Evolutionary conservation across 1,140 invertebrate genomes (phyloP).

Genomic region (Nasonia giraulti): DNA sequence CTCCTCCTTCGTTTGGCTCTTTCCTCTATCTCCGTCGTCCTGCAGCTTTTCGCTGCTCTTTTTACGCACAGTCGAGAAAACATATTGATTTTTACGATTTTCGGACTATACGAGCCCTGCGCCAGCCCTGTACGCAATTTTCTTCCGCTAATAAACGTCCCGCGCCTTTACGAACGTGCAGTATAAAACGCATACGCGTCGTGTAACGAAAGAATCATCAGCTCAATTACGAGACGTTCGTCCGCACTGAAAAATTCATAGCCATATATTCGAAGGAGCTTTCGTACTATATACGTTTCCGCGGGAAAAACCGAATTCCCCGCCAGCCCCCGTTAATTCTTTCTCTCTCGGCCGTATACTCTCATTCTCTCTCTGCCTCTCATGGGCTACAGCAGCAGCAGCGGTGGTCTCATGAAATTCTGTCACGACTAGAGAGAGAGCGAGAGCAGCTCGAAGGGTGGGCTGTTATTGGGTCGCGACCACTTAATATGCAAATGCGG

Average conservation of each 20-base stretch:
- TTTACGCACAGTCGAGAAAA: conserved; percentile 9
- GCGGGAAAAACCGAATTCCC: background rate
- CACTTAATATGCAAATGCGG: conserved; percentile 74
- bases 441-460: conserved; percentile 42
- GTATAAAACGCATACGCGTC: background rate
- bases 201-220: background rate
- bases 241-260: background rate
- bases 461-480: conserved; percentile 71
- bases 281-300: too few relatives aligned
- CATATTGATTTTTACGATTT: conserved; percentile 34
- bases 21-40: background rate
- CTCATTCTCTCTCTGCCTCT: background rate
- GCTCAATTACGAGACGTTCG: background rate
- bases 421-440: conserved; percentile 38
- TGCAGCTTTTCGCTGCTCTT: background rate
- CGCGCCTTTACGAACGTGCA: background rate
- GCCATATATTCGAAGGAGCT: background rate
- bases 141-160: background rate
- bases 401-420: conserved; percentile 46
- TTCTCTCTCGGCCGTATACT: background rate
- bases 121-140: background rate
- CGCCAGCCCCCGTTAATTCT: conserved; percentile 13
- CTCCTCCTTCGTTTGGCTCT: background rate
- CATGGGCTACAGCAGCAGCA: background rate
- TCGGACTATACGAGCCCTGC: background rate